phyloP scores from a whole-genome alignment of 2,797 vertebrate species.

The Artibeus jamaicensis region DNA sequence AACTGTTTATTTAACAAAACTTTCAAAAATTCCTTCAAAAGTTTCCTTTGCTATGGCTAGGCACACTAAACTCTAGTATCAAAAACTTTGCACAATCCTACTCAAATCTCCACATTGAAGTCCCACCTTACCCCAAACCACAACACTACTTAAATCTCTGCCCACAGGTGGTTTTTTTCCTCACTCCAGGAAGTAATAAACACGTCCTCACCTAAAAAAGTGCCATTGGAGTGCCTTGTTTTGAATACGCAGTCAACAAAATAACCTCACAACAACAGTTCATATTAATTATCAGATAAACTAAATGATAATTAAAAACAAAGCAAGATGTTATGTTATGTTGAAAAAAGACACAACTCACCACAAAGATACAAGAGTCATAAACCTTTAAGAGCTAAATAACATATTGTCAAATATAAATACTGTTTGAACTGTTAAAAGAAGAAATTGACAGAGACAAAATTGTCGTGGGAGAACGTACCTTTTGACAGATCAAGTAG shows the following conservation, averaged over 20 bases:
- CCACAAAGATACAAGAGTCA: background rate
- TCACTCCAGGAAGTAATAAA: background rate
- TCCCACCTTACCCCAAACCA: background rate
- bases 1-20: background rate
- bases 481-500: background rate
- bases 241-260: background rate
- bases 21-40: constrained; percentile 3
- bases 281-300: background rate
- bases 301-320: background rate
- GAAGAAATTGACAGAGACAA: background rate
- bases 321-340: background rate
- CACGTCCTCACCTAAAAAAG: background rate
- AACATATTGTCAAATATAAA: background rate
- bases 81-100: background rate
- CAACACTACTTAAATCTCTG: background rate
- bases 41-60: background rate
- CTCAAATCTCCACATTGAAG: background rate
- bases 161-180: background rate
- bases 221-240: background rate
- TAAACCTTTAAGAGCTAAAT: background rate
- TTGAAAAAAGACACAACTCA: background rate
- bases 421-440: background rate
- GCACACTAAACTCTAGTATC: background rate
- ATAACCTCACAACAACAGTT: background rate
- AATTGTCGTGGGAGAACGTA: background rate